Percentiles rank a stretch among this genome's conserved stretches.
Evolutionary conservation across 1,140 invertebrate genomes (phyloP).

Genomic region (Lamellibrachia luymesi): DNA sequence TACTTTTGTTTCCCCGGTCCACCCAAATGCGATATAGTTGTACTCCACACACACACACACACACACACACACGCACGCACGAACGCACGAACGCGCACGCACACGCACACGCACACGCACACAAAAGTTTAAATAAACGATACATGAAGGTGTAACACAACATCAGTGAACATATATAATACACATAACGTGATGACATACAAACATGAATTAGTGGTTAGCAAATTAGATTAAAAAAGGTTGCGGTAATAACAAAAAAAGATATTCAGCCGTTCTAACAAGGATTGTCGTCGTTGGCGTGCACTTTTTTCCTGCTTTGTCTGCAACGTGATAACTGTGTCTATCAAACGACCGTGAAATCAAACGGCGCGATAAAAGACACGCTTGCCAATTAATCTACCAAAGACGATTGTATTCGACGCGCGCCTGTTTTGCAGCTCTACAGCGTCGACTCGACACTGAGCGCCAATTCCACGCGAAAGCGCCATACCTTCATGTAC

Average conservation of each 20-base stretch:
- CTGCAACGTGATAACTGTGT: not conserved
- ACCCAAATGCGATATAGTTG: too few species aligned
- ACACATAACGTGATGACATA: not conserved
- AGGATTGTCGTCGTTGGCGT: not conserved
- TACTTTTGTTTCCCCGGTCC: too few species aligned
- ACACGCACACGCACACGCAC: too few species aligned
- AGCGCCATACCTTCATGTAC: not conserved
- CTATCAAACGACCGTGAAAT: not conserved
- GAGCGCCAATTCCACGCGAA: not conserved
- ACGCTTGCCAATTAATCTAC: not conserved
- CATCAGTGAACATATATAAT: too few species aligned
- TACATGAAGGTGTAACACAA: too few species aligned
- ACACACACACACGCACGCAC: too few species aligned
- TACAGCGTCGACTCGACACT: not conserved
- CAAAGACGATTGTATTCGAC: not conserved
- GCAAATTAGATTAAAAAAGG: not conserved
- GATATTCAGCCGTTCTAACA: not conserved
- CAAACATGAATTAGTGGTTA: not conserved
- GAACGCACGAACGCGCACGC: too few species aligned
- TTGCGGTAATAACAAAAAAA: not conserved
- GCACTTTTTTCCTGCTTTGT: not conserved
- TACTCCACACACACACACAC: conserved; percentile 6
- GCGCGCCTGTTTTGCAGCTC: not conserved
- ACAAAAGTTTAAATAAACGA: too few species aligned
- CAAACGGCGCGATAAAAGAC: not conserved